These are phyloP conservation scores for Alaudala cheleensis DNA, from an alignment of 2,113 vertebrate species.

Conservation along the genomic window DNA sequence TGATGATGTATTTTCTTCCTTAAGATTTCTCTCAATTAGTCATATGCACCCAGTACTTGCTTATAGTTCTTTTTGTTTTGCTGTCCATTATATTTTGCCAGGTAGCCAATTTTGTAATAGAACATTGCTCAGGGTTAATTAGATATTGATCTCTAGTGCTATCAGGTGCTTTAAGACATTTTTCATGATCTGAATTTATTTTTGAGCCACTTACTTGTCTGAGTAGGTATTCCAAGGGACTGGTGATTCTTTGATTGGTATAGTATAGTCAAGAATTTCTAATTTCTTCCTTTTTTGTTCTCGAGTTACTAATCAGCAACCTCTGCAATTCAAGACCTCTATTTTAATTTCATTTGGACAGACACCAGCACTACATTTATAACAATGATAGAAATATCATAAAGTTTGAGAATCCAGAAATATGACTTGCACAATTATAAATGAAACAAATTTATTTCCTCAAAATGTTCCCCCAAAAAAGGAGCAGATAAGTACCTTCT, in stretches of 20 bases:
- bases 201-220: neutral
- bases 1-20: neutral
- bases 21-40: neutral
- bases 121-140: constrained; percentile 26
- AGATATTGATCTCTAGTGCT: constrained; percentile 42
- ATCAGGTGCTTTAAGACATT: constrained; percentile 18
- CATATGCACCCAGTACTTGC: neutral
- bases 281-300: neutral
- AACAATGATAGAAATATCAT: neutral
- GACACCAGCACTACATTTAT: neutral
- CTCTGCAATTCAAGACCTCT: neutral
- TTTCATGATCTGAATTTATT: constrained; percentile 29
- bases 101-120: neutral
- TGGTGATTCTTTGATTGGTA: neutral
- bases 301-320: neutral
- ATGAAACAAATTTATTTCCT: neutral
- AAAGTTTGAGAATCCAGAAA: neutral
- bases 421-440: neutral
- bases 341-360: neutral
- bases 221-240: neutral
- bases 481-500: neutral
- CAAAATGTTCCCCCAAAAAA: neutral
- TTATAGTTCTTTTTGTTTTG: neutral
- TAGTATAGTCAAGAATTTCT: neutral
- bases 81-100: neutral